A percentile compares a stretch with the other conserved stretches of the same genome.
phyloP scores from a whole-genome alignment of 1,140 invertebrate species.

The Caenorhabditis elegans region DNA sequence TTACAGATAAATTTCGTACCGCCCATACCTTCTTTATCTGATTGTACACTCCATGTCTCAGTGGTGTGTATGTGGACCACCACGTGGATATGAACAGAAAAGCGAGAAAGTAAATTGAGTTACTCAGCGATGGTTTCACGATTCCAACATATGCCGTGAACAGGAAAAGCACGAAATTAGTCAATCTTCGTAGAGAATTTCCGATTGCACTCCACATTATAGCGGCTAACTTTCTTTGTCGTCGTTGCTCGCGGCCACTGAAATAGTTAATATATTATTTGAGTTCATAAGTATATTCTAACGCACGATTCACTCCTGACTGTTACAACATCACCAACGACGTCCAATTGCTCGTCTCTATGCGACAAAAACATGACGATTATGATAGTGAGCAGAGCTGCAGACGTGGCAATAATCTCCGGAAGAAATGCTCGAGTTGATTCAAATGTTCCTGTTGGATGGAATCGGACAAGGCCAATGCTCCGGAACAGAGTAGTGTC shows the following conservation, averaged over 20 bases:
- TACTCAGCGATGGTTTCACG: constrained; percentile 56
- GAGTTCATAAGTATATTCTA: neutral
- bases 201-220: constrained; percentile 25
- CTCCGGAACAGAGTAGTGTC: constrained; percentile 3
- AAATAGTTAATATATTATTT: neutral
- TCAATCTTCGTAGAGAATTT: constrained; percentile 17
- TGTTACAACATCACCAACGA: constrained; percentile 44
- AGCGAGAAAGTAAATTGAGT: constrained; percentile 55
- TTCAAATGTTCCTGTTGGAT: constrained; percentile 24
- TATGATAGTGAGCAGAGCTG: constrained; percentile 57
- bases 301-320: constrained; percentile 39
- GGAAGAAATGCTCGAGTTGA: constrained; percentile 47
- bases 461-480: constrained; percentile 31
- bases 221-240: neutral
- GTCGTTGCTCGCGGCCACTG: neutral
- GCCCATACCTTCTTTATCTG: constrained; percentile 51
- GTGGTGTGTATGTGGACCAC: constrained; percentile 63
- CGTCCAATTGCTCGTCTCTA: constrained; percentile 15
- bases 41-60: constrained; percentile 59
- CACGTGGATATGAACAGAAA: constrained; percentile 60
- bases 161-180: constrained; percentile 44
- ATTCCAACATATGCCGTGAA: constrained; percentile 44
- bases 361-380: constrained; percentile 28
- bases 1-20: neutral
- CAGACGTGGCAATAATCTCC: constrained; percentile 53